These are phyloP conservation scores for Borostomias antarcticus DNA, from an alignment of 2,797 vertebrate species.

Conservation along the genomic window DNA sequence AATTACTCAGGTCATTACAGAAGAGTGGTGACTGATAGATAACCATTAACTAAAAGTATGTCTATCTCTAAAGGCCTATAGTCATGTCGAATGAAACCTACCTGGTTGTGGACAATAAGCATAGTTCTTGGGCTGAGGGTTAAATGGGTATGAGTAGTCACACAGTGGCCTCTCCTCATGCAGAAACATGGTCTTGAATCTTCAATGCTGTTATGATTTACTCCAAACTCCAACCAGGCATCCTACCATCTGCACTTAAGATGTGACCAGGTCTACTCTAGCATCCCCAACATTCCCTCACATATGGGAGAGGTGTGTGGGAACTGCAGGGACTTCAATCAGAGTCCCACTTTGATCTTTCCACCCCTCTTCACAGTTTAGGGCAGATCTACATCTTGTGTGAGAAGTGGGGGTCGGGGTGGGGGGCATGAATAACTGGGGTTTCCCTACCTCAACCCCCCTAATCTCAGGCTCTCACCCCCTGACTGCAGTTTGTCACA, in stretches of 20 bases:
- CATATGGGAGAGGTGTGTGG: constrained; percentile 35
- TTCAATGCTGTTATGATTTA: not conserved
- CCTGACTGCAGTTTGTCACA: constrained; percentile 41
- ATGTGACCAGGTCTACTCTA: constrained; percentile 14
- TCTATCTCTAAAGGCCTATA: too few relatives aligned
- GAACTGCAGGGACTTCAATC: constrained; percentile 39
- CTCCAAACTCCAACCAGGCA: not conserved
- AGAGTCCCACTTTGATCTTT: constrained; percentile 45
- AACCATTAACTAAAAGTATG: too few relatives aligned
- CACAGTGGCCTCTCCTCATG: constrained; percentile 35
- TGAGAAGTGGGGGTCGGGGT: constrained; percentile 26
- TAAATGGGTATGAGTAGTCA: constrained; percentile 43
- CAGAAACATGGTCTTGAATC: constrained; percentile 47
- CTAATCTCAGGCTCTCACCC: constrained; percentile 43
- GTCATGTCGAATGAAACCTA: too few relatives aligned
- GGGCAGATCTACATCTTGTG: constrained; percentile 16
- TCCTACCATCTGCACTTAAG: not conserved
- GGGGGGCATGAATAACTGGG: constrained; percentile 8
- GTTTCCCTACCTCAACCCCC: constrained; percentile 27
- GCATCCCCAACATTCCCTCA: constrained; percentile 20
- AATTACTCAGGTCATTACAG: constrained; percentile 8
- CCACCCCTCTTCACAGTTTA: constrained; percentile 25
- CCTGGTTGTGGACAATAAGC: constrained; percentile 44
- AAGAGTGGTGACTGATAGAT: not conserved
- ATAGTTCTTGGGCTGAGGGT: constrained; percentile 38